A percentile compares a stretch with the other conserved stretches of the same genome.
phyloP scores from a whole-genome alignment of 2,797 vertebrate species.

The Phrynocephalus guinanensis region DNA sequence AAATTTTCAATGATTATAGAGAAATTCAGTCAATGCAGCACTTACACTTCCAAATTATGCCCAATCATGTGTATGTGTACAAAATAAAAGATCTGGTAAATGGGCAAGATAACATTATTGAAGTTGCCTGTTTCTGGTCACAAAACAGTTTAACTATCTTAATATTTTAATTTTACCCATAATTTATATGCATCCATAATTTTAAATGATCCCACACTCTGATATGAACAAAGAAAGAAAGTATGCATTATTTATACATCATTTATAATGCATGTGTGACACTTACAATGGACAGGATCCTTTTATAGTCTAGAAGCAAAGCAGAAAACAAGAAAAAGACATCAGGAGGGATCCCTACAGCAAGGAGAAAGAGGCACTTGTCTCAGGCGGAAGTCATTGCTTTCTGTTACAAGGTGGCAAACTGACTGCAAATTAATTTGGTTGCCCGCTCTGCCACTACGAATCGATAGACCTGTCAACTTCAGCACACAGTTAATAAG shows the following conservation, averaged over 20 bases:
- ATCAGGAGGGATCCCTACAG: not conserved
- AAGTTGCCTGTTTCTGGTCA: too few relatives aligned
- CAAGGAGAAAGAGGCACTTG: not conserved
- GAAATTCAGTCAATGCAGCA: too few relatives aligned
- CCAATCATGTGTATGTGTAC: too few relatives aligned
- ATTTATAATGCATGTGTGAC: not conserved
- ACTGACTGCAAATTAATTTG: not conserved
- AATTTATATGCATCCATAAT: too few relatives aligned
- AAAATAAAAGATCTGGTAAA: too few relatives aligned
- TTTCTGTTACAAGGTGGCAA: conserved; percentile 2
- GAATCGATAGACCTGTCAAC: not conserved
- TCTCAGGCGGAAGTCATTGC: not conserved
- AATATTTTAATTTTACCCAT: too few relatives aligned
- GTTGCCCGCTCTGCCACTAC: not conserved
- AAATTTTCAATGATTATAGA: too few relatives aligned
- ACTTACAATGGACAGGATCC: not conserved
- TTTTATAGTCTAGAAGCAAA: not conserved
- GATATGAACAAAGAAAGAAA: too few relatives aligned
- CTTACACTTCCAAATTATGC: too few relatives aligned
- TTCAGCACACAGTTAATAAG: not conserved
- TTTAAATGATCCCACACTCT: too few relatives aligned
- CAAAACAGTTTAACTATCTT: too few relatives aligned
- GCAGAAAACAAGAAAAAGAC: not conserved
- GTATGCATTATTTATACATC: not conserved
- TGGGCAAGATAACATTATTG: too few relatives aligned